A percentile compares a stretch with the other conserved stretches of the same genome.
Evolutionary conservation across 1,140 invertebrate genomes (phyloP).

Genomic region (Drosophila tropicalis): DNA sequence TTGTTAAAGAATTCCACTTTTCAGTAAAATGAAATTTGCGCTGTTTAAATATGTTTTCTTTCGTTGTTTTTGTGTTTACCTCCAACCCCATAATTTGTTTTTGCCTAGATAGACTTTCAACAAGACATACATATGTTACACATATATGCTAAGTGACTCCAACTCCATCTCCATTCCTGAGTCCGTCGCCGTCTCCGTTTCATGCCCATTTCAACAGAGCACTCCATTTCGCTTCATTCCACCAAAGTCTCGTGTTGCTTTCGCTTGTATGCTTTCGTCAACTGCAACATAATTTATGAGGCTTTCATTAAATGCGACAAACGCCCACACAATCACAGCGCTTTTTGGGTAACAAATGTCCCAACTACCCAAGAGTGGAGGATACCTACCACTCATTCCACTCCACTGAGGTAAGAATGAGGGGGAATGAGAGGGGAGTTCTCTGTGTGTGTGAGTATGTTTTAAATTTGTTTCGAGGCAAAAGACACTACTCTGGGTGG

Average conservation of each 20-base stretch:
- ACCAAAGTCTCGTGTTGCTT: constrained; percentile 27
- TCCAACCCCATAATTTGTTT: background rate
- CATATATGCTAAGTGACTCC: constrained; percentile 67
- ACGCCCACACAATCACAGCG: constrained; percentile 78
- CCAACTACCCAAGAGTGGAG: constrained; percentile 16
- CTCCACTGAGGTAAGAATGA: background rate
- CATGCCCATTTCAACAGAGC: background rate
- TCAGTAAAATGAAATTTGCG: too few species aligned
- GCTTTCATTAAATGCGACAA: constrained; percentile 82
- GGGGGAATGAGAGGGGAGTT: too few species aligned
- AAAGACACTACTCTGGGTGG: constrained; percentile 23
- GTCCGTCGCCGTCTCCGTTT: too few species aligned
- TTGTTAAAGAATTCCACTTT: too few species aligned
- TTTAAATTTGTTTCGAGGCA: constrained; percentile 61
- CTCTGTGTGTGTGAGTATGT: constrained; percentile 43
- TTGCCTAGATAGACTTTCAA: constrained; percentile 5
- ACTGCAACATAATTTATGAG: constrained; percentile 83
- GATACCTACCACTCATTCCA: background rate
- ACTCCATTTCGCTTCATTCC: constrained; percentile 8
- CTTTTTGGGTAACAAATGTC: constrained; percentile 60
- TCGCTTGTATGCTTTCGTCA: constrained; percentile 77
- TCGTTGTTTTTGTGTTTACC: background rate
- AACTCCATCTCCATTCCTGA: constrained; percentile 9
- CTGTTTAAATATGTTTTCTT: too few species aligned
- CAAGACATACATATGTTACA: constrained; percentile 42